phyloP scores from a whole-genome alignment of 2,888 invertebrate genomes.

The Tricholauxania praeusta region DNA sequence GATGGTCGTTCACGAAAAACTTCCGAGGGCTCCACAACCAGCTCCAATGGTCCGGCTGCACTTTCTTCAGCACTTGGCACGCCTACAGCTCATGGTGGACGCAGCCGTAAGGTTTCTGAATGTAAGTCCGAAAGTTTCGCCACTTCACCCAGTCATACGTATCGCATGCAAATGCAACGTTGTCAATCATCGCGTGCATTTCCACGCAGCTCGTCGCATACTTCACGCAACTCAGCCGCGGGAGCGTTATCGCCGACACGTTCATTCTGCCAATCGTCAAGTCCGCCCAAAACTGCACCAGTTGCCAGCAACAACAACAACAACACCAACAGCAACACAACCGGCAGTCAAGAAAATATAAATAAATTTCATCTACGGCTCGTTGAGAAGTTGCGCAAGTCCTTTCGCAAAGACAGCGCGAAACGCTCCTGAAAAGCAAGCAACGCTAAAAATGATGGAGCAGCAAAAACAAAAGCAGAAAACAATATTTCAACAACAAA shows the following conservation, averaged over 20 bases:
- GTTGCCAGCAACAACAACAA: constrained; percentile 44
- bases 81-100: constrained; percentile 56
- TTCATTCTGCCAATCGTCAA: constrained; percentile 64
- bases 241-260: constrained; percentile 75
- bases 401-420: constrained; percentile 70
- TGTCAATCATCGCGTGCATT: constrained; percentile 72
- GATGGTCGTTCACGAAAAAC: constrained; percentile 79
- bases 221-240: constrained; percentile 72
- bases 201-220: constrained; percentile 73
- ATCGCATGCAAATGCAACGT: constrained; percentile 66
- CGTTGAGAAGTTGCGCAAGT: constrained; percentile 79
- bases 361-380: constrained; percentile 81
- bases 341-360: constrained; percentile 71
- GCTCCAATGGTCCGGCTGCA: constrained; percentile 67
- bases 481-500: constrained; percentile 44
- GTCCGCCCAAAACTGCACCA: constrained; percentile 64
- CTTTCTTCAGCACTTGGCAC: constrained; percentile 73
- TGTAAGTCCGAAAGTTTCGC: constrained; percentile 70
- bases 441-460: constrained; percentile 48
- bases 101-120: constrained; percentile 71
- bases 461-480: constrained; percentile 46
- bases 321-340: constrained; percentile 45
- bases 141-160: constrained; percentile 70
- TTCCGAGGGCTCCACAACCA: constrained; percentile 76
- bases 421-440: constrained; percentile 63